Evolutionary conservation across 2,888 invertebrate species (phyloP).

Genomic region (Cerceris rybyensis): DNA sequence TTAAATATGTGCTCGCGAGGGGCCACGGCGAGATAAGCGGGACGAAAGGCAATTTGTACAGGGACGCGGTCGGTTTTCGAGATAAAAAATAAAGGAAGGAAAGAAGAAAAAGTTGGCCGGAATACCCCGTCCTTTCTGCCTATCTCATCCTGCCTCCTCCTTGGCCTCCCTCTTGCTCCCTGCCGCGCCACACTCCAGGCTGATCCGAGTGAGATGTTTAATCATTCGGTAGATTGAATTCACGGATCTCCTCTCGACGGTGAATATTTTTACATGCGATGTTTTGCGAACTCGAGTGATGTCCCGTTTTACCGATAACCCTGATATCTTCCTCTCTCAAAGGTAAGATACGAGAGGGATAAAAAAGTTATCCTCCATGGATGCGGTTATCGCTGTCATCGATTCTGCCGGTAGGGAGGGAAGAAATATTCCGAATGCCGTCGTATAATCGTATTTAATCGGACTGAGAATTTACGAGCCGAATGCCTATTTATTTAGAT

Average conservation of each 20-base stretch:
- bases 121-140: conserved; percentile 53
- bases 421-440: background rate
- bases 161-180: conserved; percentile 5
- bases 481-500: background rate
- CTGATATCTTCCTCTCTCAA: conserved; percentile 35
- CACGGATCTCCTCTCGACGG: conserved; percentile 63
- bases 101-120: conserved; percentile 57
- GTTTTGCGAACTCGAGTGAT: conserved; percentile 53
- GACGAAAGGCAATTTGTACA: conserved; percentile 74
- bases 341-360: background rate
- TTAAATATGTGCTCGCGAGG: conserved; percentile 71
- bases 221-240: conserved; percentile 77
- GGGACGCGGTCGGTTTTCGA: conserved; percentile 65
- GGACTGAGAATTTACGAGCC: background rate
- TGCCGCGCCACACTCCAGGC: conserved; percentile 25
- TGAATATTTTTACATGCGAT: conserved; percentile 73
- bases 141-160: conserved; percentile 36
- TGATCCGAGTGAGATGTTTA: conserved; percentile 72
- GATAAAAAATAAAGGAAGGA: conserved; percentile 62
- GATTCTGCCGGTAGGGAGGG: conserved; percentile 6
- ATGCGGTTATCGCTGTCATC: conserved; percentile 26
- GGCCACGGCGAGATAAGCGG: conserved; percentile 67
- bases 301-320: conserved; percentile 42
- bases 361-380: conserved; percentile 25
- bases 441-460: background rate